Evolutionary conservation across 1,140 invertebrate species (phyloP).

Genomic region (Aphaenogaster rudis): DNA sequence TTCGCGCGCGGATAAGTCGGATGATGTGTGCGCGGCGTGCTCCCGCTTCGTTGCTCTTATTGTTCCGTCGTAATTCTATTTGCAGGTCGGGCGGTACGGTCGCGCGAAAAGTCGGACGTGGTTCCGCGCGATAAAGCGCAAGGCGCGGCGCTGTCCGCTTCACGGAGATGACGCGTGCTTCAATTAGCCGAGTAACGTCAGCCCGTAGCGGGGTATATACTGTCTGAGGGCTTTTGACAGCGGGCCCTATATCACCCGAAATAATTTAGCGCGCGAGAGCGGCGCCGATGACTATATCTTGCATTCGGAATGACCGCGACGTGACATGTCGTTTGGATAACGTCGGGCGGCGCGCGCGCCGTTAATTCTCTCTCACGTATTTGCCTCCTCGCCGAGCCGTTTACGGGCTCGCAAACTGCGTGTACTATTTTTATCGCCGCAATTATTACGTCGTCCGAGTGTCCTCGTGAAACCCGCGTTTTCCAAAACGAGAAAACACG

Average conservation of each 20-base stretch:
- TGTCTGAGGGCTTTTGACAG: slow-evolving; percentile 28
- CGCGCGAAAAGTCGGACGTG: slow-evolving; percentile 32
- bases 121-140: slow-evolving; percentile 48
- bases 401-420: background rate
- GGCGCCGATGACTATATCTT: slow-evolving; percentile 25
- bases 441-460: background rate
- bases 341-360: background rate
- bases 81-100: background rate
- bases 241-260: slow-evolving; percentile 2
- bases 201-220: slow-evolving; percentile 1
- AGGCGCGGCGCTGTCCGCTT: background rate
- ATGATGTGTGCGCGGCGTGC: background rate
- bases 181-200: slow-evolving; percentile 56
- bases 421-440: slow-evolving; percentile 4
- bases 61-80: slow-evolving; percentile 61
- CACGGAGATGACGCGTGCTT: slow-evolving; percentile 50
- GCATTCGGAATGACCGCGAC: slow-evolving; percentile 11
- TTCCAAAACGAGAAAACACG: background rate
- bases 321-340: slow-evolving; percentile 32
- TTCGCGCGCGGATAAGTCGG: background rate
- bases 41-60: background rate
- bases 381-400: background rate
- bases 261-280: slow-evolving; percentile 37
- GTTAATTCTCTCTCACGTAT: slow-evolving; percentile 30
- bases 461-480: no score